Base-by-base conservation (phyloP, 2,888 invertebrate species). In the Dynastes tityus region DNA sequence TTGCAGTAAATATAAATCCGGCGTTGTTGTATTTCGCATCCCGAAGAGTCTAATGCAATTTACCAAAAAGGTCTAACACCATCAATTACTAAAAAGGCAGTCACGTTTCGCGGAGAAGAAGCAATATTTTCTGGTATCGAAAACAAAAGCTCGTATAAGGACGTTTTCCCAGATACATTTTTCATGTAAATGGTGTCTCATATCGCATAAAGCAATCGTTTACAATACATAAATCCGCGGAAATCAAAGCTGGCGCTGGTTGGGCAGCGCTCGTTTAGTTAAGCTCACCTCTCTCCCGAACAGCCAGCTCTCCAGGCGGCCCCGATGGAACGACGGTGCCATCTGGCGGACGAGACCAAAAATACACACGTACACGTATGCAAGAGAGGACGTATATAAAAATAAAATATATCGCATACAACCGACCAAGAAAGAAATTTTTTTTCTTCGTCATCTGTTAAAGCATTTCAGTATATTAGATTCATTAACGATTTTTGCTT, bases 181-280 rank as follows among this genome's bases (percentile, higher is more conserved):
- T 89, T 89, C 89, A 89, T 89, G 89, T 89, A 89, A 89, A 89
- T 89, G 89, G 89, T 89, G 89, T 89, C 89, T 88, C 89, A 88
- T 89, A 89, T 89, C 89, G 88, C 89, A 89, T 89, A 89, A 89
- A 89, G 89, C 89, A 89, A 89, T 89, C 89, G 89, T 89, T 89
- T 89, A 89, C 89, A 89, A 89, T 88, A 89, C 89, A 89, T 89
- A 89, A 89, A 89, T 89, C 89, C 89, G 88, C 85, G 87, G 88
- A 88, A 89, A 89, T 89, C 89, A 88, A 88, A 89, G 87, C 88
- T 86, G 84, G 84, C 83, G 85, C 84, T 79, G 82, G 82, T 82
- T 83, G 83, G 83, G 82, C 83, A 84, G 83, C 80, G 84, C 83
- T 84, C 88, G 87, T 88, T 88, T 88, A 86, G 86, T 85, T 88